These are phyloP conservation scores for Bombus waltoni DNA, from an alignment of 1,140 invertebrate species.

Conservation along the genomic window DNA sequence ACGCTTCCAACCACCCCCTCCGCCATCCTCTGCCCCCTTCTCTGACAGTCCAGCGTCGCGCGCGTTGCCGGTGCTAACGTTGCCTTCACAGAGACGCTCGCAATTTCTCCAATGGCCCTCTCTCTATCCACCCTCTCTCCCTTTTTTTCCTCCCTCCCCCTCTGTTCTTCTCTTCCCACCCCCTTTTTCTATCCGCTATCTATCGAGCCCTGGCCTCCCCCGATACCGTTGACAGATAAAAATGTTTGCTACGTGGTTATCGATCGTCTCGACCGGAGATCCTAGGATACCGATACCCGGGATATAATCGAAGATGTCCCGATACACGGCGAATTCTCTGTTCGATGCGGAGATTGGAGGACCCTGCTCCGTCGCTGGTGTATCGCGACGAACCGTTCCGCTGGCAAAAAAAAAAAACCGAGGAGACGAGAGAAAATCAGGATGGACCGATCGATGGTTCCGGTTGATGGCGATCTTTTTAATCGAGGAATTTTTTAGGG, in stretches of 20 bases:
- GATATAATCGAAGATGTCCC: conserved; percentile 52
- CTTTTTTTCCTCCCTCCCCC: not conserved
- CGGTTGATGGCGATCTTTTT: too few relatives aligned
- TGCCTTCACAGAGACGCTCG: conserved; percentile 37
- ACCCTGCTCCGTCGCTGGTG: too few relatives aligned
- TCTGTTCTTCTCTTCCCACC: not conserved
- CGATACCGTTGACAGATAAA: conserved; percentile 59
- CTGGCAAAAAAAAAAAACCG: not conserved
- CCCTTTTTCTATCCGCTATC: conserved; percentile 2
- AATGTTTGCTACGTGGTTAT: conserved; percentile 43
- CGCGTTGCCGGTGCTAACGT: conserved; percentile 53
- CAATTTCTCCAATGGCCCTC: conserved; percentile 52
- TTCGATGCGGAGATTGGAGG: conserved; percentile 6
- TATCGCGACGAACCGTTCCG: not conserved
- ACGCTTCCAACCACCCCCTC: conserved; percentile 31
- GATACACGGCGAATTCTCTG: conserved; percentile 23
- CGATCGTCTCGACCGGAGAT: conserved; percentile 36
- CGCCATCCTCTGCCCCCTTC: not conserved
- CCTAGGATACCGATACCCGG: conserved; percentile 12
- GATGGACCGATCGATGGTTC: not conserved
- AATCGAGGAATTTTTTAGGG: too few relatives aligned
- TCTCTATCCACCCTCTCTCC: not conserved
- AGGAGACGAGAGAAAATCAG: not conserved
- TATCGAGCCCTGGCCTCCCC: not conserved
- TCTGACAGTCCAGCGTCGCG: not conserved